These are phyloP conservation scores for Procambarus clarkii DNA, from an alignment of 1,140 invertebrate genomes.

Conservation along the genomic window DNA sequence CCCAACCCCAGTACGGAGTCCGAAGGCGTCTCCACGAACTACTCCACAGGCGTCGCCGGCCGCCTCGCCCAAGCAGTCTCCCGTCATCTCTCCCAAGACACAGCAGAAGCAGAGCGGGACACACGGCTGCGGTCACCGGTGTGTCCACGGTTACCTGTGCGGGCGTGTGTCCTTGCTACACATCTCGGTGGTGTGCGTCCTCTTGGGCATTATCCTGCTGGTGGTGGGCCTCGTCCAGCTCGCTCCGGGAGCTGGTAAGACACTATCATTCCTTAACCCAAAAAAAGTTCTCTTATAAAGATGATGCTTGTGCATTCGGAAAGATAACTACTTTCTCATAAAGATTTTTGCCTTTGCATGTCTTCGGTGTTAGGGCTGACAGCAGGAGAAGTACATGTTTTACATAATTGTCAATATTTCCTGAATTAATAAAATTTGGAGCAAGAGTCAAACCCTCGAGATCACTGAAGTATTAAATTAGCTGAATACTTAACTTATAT, in stretches of 20 bases:
- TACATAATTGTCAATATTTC: too few relatives aligned
- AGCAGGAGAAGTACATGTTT: too few relatives aligned
- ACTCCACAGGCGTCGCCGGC: conserved; percentile 36
- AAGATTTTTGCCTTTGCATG: too few relatives aligned
- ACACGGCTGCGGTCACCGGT: conserved; percentile 54
- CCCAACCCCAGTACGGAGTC: conserved; percentile 61
- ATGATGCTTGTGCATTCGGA: too few relatives aligned
- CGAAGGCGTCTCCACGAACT: conserved; percentile 35
- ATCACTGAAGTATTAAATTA: too few relatives aligned
- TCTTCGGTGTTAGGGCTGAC: too few relatives aligned
- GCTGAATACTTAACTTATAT: too few relatives aligned
- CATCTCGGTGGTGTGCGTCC: conserved; percentile 84
- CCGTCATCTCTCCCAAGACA: conserved; percentile 30
- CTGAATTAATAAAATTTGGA: too few relatives aligned
- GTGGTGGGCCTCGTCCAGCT: conserved; percentile 88
- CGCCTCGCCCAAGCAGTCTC: conserved; percentile 62
- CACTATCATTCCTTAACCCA: neutral
- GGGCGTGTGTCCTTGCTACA: conserved; percentile 84
- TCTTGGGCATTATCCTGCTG: conserved; percentile 83
- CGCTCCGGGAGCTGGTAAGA: conserved; percentile 85
- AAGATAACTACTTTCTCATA: too few relatives aligned
- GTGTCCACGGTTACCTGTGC: conserved; percentile 72
- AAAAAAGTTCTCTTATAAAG: neutral
- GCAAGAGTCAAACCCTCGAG: too few relatives aligned
- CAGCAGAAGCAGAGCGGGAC: conserved; percentile 12